Evolutionary conservation across 2,888 invertebrate species (phyloP).

Genomic region (Torymus aiolomorphi): DNA sequence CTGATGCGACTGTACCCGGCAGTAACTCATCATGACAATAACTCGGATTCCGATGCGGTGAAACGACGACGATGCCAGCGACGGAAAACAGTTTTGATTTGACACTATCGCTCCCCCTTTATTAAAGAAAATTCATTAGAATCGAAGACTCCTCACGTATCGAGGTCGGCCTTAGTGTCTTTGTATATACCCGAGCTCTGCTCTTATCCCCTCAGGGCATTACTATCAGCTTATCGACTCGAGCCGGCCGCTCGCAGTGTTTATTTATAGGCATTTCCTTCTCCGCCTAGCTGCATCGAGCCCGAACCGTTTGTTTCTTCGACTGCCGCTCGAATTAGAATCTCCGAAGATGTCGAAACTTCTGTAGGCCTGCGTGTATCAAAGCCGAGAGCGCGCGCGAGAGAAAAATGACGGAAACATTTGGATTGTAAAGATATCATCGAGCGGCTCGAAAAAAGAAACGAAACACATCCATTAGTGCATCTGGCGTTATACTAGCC

Average conservation of each 20-base stretch:
- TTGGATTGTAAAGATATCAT: conserved; percentile 37
- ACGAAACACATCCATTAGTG: conserved; percentile 8
- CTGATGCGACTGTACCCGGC: no score
- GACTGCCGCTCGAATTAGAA: conserved; percentile 36
- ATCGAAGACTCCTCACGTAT: conserved; percentile 5
- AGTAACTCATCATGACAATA: background rate
- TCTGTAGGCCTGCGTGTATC: no score
- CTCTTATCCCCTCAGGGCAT: conserved; percentile 17
- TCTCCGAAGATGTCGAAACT: conserved; percentile 28
- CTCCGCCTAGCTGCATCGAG: background rate
- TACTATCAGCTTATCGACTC: conserved; percentile 38
- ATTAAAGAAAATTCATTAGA: conserved; percentile 30
- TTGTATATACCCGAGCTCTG: background rate
- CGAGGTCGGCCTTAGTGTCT: conserved; percentile 1
- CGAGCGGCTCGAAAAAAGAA: background rate
- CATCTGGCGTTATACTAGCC: no score
- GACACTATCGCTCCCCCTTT: background rate
- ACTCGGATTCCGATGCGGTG: background rate
- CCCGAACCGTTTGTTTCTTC: conserved; percentile 28
- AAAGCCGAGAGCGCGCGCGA: background rate
- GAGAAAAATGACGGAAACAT: conserved; percentile 28
- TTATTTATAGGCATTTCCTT: conserved; percentile 43
- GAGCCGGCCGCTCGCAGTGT: background rate
- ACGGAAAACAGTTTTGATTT: background rate
- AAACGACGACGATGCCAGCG: no score